These are phyloP conservation scores for Synergus umbraculus DNA, from an alignment of 2,888 invertebrate genomes.

Conservation along the genomic window DNA sequence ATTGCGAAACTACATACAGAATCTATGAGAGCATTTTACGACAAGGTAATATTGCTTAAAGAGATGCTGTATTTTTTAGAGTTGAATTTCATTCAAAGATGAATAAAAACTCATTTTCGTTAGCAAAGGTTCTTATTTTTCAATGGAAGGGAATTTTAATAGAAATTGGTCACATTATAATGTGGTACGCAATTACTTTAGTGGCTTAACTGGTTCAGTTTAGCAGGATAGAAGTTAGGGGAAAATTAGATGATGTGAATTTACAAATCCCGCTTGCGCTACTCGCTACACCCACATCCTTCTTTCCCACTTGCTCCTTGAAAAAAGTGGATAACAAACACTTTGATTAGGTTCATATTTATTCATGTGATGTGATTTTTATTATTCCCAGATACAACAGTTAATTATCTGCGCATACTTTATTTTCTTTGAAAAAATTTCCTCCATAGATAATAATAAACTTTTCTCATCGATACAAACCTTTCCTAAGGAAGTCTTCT, in stretches of 20 bases:
- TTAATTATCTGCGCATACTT: neutral
- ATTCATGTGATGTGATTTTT: neutral
- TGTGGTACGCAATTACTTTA: neutral
- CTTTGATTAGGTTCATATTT: slow-evolving; percentile 2
- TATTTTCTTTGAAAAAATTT: neutral
- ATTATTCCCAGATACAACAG: neutral
- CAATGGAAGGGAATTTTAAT: neutral
- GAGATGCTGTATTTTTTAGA: slow-evolving; percentile 18
- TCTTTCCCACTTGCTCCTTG: neutral
- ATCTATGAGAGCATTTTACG: slow-evolving; percentile 88
- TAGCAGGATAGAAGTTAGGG: neutral
- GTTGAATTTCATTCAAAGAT: neutral
- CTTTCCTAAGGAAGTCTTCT: no score
- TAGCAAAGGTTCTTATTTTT: neutral
- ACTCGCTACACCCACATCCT: neutral
- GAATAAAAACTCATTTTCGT: neutral
- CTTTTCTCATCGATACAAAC: neutral
- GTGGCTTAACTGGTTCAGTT: neutral
- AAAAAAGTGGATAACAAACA: slow-evolving; percentile 1
- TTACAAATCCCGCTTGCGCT: neutral
- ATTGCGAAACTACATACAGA: slow-evolving; percentile 89
- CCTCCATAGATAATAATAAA: neutral
- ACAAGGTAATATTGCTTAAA: slow-evolving; percentile 80
- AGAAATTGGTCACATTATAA: neutral
- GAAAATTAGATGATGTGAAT: neutral